Evolutionary conservation across 1,140 invertebrate species (phyloP).

Genomic region (Drosophila ohnishii): DNA sequence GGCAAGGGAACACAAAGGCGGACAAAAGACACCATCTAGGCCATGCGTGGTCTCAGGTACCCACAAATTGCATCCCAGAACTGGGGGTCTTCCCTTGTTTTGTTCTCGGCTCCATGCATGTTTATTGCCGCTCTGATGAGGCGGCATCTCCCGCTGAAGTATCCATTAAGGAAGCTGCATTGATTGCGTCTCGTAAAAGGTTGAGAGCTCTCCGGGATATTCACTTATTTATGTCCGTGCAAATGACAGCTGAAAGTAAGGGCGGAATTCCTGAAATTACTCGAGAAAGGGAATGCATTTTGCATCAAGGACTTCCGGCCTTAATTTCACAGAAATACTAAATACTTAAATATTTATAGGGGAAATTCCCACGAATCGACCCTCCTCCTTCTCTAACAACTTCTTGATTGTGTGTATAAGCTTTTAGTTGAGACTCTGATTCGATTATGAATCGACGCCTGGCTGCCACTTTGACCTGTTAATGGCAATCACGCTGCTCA

Average conservation of each 20-base stretch:
- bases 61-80: conserved; percentile 39
- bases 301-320: conserved; percentile 18
- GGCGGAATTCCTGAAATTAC: conserved; percentile 16
- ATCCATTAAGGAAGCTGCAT: conserved; percentile 51
- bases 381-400: background rate
- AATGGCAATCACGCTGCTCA: conserved; percentile 66
- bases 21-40: conserved; percentile 27
- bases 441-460: conserved; percentile 56
- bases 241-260: conserved; percentile 14
- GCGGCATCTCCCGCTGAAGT: conserved; percentile 9
- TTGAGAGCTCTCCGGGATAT: conserved; percentile 42
- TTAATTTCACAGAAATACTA: conserved; percentile 8
- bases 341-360: background rate
- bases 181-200: conserved; percentile 66
- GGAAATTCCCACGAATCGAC: background rate
- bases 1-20: conserved; percentile 18
- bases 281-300: conserved; percentile 25
- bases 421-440: conserved; percentile 71
- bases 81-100: background rate
- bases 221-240: conserved; percentile 26
- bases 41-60: conserved; percentile 34
- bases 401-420: conserved; percentile 27
- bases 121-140: conserved; percentile 48
- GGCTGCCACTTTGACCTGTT: conserved; percentile 46
- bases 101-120: conserved; percentile 17